These are phyloP conservation scores for Epinephelus fuscoguttatus DNA, from an alignment of 2,113 vertebrate genomes.

Conservation along the genomic window DNA sequence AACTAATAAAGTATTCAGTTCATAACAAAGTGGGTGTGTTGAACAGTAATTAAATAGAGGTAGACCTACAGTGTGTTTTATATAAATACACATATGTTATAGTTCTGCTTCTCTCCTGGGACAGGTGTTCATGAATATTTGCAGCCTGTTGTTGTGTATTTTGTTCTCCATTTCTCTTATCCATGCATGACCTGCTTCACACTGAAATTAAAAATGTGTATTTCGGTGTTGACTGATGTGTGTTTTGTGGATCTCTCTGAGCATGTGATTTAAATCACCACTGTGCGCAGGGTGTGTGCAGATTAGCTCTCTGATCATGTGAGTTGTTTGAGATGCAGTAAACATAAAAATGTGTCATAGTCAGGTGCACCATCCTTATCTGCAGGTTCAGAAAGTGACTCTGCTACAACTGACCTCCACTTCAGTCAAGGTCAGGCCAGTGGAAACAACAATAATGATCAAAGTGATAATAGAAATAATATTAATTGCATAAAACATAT, in stretches of 20 bases:
- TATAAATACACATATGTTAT: not conserved
- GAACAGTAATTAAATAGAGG: not conserved
- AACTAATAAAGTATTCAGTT: not conserved
- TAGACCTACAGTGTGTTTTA: not conserved
- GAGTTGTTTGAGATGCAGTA: not conserved
- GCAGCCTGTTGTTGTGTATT: no score
- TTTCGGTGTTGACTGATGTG: no score
- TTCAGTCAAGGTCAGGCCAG: not conserved
- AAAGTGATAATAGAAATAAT: not conserved
- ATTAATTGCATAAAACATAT: not conserved
- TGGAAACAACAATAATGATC: not conserved
- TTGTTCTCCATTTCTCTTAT: no score
- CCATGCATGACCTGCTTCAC: no score
- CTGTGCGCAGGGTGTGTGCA: not conserved
- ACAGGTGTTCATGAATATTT: no score
- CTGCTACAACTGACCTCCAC: not conserved
- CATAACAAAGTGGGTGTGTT: not conserved
- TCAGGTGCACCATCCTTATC: slow-evolving; percentile 26
- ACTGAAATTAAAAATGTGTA: no score
- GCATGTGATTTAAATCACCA: not conserved
- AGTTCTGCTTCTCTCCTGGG: not conserved
- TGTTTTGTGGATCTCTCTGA: no score
- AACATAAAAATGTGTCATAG: not conserved
- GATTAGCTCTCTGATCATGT: slow-evolving; percentile 2
- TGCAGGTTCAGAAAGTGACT: slow-evolving; percentile 9